phyloP scores from a whole-genome alignment of 2,797 vertebrate species.

The Jordanella pulchra region DNA sequence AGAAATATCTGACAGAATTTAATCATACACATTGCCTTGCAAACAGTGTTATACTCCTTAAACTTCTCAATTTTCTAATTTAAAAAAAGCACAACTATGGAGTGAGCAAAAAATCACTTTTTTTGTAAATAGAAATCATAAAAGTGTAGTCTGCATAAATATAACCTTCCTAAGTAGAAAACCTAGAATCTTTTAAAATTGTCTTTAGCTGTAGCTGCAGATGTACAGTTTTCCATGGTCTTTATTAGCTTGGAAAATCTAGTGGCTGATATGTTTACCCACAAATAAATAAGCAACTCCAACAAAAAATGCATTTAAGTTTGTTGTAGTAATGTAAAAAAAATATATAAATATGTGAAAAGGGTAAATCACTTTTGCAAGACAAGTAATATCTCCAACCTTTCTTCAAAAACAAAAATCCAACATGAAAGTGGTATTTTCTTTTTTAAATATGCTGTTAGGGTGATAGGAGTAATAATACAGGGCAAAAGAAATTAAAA shows the following conservation, averaged over 20 bases:
- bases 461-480: conserved; percentile 29
- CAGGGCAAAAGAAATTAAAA: background rate
- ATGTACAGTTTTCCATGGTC: background rate
- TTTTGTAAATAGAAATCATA: background rate
- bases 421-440: background rate
- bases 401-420: background rate
- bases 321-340: background rate
- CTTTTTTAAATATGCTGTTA: background rate
- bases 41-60: background rate
- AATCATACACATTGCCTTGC: background rate
- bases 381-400: too few species aligned
- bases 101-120: background rate
- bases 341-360: background rate
- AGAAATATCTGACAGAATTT: conserved; percentile 14
- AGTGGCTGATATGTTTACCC: background rate
- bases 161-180: background rate
- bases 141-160: background rate
- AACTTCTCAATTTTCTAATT: background rate
- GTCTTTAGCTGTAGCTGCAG: background rate
- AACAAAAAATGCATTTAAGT: background rate
- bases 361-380: background rate
- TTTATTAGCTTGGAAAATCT: background rate
- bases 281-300: background rate
- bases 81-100: background rate
- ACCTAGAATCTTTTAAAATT: background rate